phyloP scores from a whole-genome alignment of 92 coral and sea anemone species.

The Ricordea florida region DNA sequence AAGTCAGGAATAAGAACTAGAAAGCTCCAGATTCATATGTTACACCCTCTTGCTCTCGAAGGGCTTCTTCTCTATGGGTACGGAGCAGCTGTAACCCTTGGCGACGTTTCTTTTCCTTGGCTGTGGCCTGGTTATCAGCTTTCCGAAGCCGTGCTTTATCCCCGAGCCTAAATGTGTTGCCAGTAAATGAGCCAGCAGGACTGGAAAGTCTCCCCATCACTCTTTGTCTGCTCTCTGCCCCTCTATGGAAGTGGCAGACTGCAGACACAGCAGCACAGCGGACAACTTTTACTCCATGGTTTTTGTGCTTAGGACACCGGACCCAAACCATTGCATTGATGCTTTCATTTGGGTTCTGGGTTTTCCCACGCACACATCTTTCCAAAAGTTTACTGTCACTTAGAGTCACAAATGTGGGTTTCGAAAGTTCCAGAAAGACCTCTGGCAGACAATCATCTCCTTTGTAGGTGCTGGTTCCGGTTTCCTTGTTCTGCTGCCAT shows the following conservation, averaged over 20 bases:
- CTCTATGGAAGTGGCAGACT: constrained; percentile 24
- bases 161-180: not conserved
- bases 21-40: not conserved
- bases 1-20: not conserved
- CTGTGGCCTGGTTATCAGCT: constrained; percentile 30
- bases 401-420: not conserved
- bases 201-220: constrained; percentile 23
- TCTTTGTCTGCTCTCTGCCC: constrained; percentile 4
- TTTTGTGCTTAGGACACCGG: constrained; percentile 8
- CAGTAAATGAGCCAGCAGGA: not conserved
- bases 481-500: too few relatives aligned
- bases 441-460: not conserved
- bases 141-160: constrained; percentile 39
- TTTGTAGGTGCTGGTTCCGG: too few relatives aligned
- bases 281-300: constrained; percentile 23
- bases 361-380: constrained; percentile 16
- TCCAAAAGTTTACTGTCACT: not conserved
- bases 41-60: not conserved
- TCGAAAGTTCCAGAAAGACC: not conserved
- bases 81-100: not conserved
- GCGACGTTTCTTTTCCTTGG: constrained; percentile 35
- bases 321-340: constrained; percentile 3
- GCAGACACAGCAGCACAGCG: constrained; percentile 39
- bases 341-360: constrained; percentile 51
- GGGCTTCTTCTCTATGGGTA: not conserved